Conservation (phyloP, 37 sponge, comb jelly and placozoan genomes). For the Chondrilla cf. caribensis region DNA sequence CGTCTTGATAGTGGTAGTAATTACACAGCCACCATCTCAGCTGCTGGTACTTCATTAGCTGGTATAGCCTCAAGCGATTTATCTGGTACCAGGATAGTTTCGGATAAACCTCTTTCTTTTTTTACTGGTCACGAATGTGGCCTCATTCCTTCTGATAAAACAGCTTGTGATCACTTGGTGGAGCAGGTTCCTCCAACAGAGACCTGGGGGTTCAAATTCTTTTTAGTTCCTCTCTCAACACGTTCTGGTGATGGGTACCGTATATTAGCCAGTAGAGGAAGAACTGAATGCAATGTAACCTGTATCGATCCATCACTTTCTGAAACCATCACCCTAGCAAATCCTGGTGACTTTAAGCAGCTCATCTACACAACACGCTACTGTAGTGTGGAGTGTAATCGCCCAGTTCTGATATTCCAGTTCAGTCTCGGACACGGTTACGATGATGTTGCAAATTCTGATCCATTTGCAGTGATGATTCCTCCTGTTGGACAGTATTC, state of each 20-base stretch:
- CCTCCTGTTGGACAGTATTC: constrained; percentile 12
- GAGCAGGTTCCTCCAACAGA: constrained; percentile 49
- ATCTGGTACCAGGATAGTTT: constrained; percentile 32
- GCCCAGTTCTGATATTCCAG: constrained; percentile 44
- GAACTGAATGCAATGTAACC: constrained; percentile 28
- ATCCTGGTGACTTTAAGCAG: not conserved
- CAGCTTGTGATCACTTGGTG: constrained; percentile 55
- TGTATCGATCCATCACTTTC: not conserved
- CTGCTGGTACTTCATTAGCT: not conserved
- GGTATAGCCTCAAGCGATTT: constrained; percentile 3
- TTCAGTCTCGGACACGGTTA: constrained; percentile 28
- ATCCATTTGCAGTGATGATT: not conserved
- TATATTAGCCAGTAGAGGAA: constrained; percentile 16
- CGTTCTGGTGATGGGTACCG: constrained; percentile 35
- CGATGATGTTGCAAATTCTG: constrained; percentile 33
- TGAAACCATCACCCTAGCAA: not conserved
- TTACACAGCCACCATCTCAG: not conserved
- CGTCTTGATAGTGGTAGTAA: not conserved
- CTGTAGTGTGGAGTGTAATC: constrained; percentile 26
- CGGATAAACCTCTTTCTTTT: constrained; percentile 19
- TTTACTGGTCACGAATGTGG: constrained; percentile 37
- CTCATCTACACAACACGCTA: not conserved
- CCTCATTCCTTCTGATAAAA: constrained; percentile 10
- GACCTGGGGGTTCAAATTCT: constrained; percentile 31
- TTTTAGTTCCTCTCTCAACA: constrained; percentile 9